A percentile compares a stretch with the other conserved stretches of the same genome.
These are phyloP conservation scores for Larimichthys crocea DNA, from an alignment of 2,113 vertebrate species.

Conservation along the genomic window DNA sequence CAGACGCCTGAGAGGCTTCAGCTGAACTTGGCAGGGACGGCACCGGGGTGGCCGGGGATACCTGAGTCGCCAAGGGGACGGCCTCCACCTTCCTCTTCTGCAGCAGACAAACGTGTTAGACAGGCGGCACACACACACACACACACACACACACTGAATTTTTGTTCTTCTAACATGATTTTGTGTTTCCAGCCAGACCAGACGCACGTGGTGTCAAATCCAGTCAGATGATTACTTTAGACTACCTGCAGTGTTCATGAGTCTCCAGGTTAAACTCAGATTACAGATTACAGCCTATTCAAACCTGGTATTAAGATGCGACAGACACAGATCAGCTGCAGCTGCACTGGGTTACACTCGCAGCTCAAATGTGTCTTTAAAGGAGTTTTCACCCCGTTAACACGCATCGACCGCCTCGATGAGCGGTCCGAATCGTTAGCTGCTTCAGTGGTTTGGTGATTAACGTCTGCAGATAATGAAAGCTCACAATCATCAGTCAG, in stretches of 20 bases:
- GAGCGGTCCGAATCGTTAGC: not conserved
- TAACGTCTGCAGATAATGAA: not conserved
- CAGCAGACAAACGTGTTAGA: constrained; percentile 59
- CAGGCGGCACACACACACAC: not conserved
- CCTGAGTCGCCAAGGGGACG: constrained; percentile 84
- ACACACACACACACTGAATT: not conserved
- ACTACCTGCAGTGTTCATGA: constrained; percentile 16
- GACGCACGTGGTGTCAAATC: constrained; percentile 8
- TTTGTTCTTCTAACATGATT: not conserved
- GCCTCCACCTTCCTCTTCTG: constrained; percentile 94
- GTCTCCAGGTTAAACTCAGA: constrained; percentile 21
- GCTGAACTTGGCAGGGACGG: constrained; percentile 83
- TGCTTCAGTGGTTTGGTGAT: not conserved
- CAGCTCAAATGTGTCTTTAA: not conserved
- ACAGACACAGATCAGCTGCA: constrained; percentile 21
- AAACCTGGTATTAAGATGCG: constrained; percentile 63
- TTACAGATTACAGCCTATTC: constrained; percentile 31
- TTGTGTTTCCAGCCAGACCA: constrained; percentile 18
- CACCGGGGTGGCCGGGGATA: constrained; percentile 85
- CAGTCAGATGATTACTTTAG: not conserved
- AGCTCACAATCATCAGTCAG: not conserved
- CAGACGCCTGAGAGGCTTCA: constrained; percentile 87
- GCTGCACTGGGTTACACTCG: not conserved
- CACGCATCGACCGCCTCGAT: not conserved
- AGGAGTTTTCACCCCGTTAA: not conserved